These are phyloP conservation scores for Caprella mutica DNA, from an alignment of 2,888 invertebrate genomes.

Conservation along the genomic window DNA sequence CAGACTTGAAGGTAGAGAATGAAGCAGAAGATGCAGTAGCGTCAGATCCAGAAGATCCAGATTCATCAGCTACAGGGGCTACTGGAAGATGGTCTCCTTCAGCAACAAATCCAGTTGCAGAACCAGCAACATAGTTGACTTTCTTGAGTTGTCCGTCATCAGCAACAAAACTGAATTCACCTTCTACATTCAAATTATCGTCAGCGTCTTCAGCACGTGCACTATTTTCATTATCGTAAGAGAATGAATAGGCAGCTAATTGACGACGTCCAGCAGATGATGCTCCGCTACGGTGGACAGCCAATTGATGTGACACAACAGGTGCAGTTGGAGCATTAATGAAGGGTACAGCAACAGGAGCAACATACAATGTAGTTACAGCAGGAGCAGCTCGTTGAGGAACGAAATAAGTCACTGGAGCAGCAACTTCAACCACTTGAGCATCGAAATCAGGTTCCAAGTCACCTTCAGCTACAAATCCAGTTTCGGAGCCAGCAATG, in stretches of 20 bases:
- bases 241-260: conserved; percentile 14
- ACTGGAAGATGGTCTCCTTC: conserved; percentile 43
- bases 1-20: too few species aligned
- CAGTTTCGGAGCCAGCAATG: conserved; percentile 30
- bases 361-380: not conserved
- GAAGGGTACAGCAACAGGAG: too few species aligned
- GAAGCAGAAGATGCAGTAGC: not conserved
- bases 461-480: conserved; percentile 33
- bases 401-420: conserved; percentile 15
- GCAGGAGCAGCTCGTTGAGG: not conserved
- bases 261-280: not conserved
- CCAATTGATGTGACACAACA: not conserved
- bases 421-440: conserved; percentile 27
- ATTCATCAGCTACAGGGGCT: not conserved
- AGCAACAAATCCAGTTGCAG: conserved; percentile 63
- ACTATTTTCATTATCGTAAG: conserved; percentile 32
- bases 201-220: conserved; percentile 30
- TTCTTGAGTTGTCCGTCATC: conserved; percentile 55
- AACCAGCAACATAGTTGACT: conserved; percentile 62
- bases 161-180: conserved; percentile 34
- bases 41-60: not conserved
- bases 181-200: conserved; percentile 22
- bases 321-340: too few species aligned
- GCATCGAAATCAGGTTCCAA: conserved; percentile 29
- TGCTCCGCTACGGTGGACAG: too few species aligned